Conservation (phyloP, 2,113 vertebrate genomes). For the Pantherophis guttatus region DNA sequence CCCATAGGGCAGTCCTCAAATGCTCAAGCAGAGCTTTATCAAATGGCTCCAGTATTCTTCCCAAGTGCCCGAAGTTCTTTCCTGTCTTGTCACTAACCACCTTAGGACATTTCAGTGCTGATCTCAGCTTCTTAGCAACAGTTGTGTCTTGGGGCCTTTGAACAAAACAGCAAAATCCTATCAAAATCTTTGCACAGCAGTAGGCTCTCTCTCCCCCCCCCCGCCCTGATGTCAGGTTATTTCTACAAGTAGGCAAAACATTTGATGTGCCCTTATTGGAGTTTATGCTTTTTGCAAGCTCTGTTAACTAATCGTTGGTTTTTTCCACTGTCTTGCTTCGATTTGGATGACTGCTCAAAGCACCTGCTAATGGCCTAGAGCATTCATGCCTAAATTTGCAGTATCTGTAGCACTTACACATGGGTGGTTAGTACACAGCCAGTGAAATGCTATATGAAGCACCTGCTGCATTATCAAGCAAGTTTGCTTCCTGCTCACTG, state of each 20-base stretch:
- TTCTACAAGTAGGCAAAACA: conserved; percentile 1
- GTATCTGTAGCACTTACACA: conserved; percentile 46
- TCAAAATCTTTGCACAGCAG: conserved; percentile 44
- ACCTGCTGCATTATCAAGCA: conserved; percentile 52
- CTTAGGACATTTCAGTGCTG: conserved; percentile 69
- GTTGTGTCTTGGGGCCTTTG: conserved; percentile 33
- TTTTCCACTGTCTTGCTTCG: conserved; percentile 60
- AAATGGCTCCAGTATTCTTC: conserved; percentile 61
- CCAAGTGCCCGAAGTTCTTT: conserved; percentile 51
- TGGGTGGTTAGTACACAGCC: conserved; percentile 52
- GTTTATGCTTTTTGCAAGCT: conserved; percentile 44
- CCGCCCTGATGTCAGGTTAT: conserved; percentile 18
- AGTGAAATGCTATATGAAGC: conserved; percentile 61
- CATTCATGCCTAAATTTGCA: conserved; percentile 44
- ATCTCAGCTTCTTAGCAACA: conserved; percentile 62
- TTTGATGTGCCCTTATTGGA: conserved; percentile 34
- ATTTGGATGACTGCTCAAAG: conserved; percentile 59
- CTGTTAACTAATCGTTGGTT: conserved; percentile 66
- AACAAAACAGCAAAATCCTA: conserved; percentile 46
- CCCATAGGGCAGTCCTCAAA: conserved; percentile 63
- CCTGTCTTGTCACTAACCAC: conserved; percentile 64
- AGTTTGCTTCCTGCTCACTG: conserved; percentile 32
- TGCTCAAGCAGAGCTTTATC: conserved; percentile 66
- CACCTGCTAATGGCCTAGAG: conserved; percentile 67
- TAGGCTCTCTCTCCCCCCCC: neutral